Conservation (phyloP, 2,888 invertebrate genomes). For the Amiota communis region DNA sequence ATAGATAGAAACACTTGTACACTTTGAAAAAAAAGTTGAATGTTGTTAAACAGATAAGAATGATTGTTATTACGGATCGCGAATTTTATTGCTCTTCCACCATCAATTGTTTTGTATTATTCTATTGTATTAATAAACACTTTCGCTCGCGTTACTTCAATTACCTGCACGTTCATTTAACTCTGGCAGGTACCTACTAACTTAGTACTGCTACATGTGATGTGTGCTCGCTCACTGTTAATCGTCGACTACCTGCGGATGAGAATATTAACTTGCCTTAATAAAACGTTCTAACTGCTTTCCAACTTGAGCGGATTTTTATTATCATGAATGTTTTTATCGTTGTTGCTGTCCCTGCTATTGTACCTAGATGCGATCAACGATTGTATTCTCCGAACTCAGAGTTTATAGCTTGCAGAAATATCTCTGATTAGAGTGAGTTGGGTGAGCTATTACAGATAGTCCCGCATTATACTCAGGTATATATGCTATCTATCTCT, state of each 20-base stretch:
- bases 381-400: too few species aligned
- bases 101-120: too few species aligned
- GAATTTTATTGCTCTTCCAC: not conserved
- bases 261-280: not conserved
- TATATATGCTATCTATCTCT: too few species aligned
- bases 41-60: constrained; percentile 1
- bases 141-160: too few species aligned
- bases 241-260: constrained; percentile 1
- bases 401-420: too few species aligned
- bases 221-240: not conserved
- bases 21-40: not conserved
- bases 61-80: not conserved
- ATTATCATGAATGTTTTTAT: not conserved
- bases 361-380: not conserved
- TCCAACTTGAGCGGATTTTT: not conserved
- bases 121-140: not conserved
- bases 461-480: too few species aligned
- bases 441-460: too few species aligned
- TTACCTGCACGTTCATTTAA: too few species aligned
- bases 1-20: not conserved
- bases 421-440: too few species aligned
- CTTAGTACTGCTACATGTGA: not conserved
- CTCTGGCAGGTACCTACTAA: not conserved
- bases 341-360: not conserved
- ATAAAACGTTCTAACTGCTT: constrained; percentile 8